A percentile compares a stretch with the other conserved stretches of the same genome.
Evolutionary conservation across 2,888 invertebrate species (phyloP).

Genomic region (Chloroclysta siterata): DNA sequence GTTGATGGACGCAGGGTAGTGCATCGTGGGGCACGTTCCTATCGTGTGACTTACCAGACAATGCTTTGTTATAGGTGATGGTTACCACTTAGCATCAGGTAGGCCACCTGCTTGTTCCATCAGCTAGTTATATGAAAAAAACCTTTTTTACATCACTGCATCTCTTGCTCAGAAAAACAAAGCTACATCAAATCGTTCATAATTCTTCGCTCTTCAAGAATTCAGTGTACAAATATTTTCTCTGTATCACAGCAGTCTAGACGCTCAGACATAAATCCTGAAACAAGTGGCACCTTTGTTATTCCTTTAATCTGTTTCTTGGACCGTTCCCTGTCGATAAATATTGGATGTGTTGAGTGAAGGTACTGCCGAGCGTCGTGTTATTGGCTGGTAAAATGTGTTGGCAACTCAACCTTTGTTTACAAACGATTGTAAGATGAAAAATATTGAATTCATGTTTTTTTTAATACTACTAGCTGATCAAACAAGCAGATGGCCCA

Average conservation of each 20-base stretch:
- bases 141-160: no score
- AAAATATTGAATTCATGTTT: background rate
- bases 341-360: constrained; percentile 38
- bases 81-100: no score
- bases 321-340: constrained; percentile 37
- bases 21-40: no score
- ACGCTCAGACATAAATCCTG: constrained; percentile 33
- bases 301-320: constrained; percentile 40
- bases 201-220: background rate
- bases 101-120: no score
- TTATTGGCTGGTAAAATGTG: constrained; percentile 15
- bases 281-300: constrained; percentile 38
- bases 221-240: constrained; percentile 8
- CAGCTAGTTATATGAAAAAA: no score
- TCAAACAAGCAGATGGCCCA: no score
- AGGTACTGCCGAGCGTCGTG: constrained; percentile 7
- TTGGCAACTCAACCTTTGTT: constrained; percentile 4
- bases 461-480: no score
- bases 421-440: background rate
- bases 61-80: no score
- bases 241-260: constrained; percentile 26
- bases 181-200: background rate
- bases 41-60: no score
- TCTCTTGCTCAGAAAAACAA: background rate
- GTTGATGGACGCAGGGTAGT: no score